Evolutionary conservation across 2,113 vertebrate genomes (phyloP), one percentile per base, ranked within the genome.

Genomic region (Neogale vison): DNA sequence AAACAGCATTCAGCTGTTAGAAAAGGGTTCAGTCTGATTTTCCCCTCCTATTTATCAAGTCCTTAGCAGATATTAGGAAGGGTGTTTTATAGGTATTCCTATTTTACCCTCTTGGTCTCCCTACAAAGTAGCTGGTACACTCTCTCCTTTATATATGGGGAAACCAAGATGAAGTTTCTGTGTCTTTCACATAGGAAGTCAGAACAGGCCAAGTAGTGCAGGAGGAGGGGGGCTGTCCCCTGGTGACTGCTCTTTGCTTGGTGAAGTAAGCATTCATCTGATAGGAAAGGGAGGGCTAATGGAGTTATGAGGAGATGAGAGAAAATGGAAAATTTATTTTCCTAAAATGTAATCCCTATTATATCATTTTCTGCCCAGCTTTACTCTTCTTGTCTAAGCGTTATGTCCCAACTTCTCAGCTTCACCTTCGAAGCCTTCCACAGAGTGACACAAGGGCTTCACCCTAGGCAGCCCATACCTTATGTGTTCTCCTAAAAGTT

Each of bases 191-290:
- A 20, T 13, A 6, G 89, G 95, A 90, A 65, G 4, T 21, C n/a
- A 81, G n/a, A 94, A 76, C 12, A 36, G 36, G 4, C 6, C 2
- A 4, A 45, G 2, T 17, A 3, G 24, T n/a, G 34, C 0, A 0
- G 2, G 10, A 79, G 7, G 34, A 13, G 4, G 3, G 4, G 9
- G 34, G 14, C 6, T 59, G 9, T 79, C 4, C 21, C 81, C 79
- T 59, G 4, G 12, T 26, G n/a, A 7, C 87, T n/a, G 26, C 72
- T 71, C 0, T 69, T 65, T 74, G 47, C 26, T 87, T 6, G 0
- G 20, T 52, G 52, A 95, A 93, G 42, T 47, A 55, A 31, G 24
- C 55, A 31, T 61, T 92, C 23, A 4, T 77, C 90, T 77, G 12
- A 86, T 39, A 95, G 59, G 69, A 18, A 34, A 65, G 18, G 55